phyloP scores from a whole-genome alignment of 1,140 invertebrate genomes.

The Pseudomyrmex concolor region DNA sequence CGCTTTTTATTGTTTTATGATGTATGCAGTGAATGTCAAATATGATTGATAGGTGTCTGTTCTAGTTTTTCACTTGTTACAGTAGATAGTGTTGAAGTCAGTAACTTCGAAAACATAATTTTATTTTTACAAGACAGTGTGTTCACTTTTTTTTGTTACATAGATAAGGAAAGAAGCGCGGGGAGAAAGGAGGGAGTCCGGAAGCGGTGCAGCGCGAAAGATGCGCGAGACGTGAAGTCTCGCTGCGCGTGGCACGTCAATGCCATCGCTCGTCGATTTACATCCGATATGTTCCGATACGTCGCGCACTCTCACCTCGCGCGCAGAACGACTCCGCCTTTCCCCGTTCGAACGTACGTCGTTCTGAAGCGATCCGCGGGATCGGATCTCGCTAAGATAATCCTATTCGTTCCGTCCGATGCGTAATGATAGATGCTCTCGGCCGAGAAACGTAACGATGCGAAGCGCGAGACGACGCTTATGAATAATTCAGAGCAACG shows the following conservation, averaged over 20 bases:
- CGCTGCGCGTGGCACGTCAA: slow-evolving; percentile 68
- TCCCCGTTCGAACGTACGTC: no score
- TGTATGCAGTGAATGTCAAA: no score
- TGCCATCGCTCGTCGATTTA: slow-evolving; percentile 70
- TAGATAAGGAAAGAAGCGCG: neutral
- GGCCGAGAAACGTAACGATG: slow-evolving; percentile 31
- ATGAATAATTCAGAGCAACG: slow-evolving; percentile 55
- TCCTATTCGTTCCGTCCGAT: slow-evolving; percentile 18
- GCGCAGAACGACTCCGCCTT: neutral
- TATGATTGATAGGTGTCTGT: no score
- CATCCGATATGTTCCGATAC: slow-evolving; percentile 72
- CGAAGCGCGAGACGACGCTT: slow-evolving; percentile 47
- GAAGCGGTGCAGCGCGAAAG: slow-evolving; percentile 60
- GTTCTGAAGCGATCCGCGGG: slow-evolving; percentile 9
- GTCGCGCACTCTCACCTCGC: slow-evolving; percentile 1
- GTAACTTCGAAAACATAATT: no score
- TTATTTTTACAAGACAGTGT: no score
- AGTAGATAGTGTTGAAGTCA: no score
- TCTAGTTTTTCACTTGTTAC: no score
- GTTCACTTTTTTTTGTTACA: no score
- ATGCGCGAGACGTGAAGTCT: slow-evolving; percentile 68
- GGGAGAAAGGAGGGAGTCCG: slow-evolving; percentile 5
- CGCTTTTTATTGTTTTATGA: no score
- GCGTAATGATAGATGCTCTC: slow-evolving; percentile 45
- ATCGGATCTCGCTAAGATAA: slow-evolving; percentile 16